Evolutionary conservation across 2,113 vertebrate species (phyloP), one percentile per base, ranked within the genome.

Genomic region (Centropristis striata): DNA sequence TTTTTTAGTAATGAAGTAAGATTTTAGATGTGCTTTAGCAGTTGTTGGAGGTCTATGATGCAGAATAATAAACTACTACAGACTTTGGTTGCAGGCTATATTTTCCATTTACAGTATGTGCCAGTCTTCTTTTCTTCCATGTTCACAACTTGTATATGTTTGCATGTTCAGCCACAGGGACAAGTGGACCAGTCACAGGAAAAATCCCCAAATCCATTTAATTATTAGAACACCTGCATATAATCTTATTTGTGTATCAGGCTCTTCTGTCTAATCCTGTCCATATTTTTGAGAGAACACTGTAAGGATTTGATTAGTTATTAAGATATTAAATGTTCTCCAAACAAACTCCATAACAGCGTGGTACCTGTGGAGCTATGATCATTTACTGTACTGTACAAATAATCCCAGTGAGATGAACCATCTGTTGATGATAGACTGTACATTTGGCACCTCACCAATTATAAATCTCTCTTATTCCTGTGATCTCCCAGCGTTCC

Each of bases 341-440:
- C n/a, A 10, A 9, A 25, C 4, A 57, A 32, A 36, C 37, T 37
- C 16, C 25, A 36, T 46, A 54, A 21, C 12, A 2, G 13, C 53
- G 9, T 44, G 25, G 2, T 39, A 44, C 41, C 41, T n/a, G 2
- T 42, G 44, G 41, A 16, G 27, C 20, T 49, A 18, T 46, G 21
- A 39, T 49, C 13, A 16, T 74, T 60, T 37, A 44, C 28, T 41
- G 20, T 47, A 36, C 12, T 32, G 44, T 72, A 50, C 39, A 67
- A 80, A 65, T 54, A 59, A 71, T 58, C 41, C 49, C 64, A 79
- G 50, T 46, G 27, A 71, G 20, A 71, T 58, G 18, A 59, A 57
- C 23, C 65, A 27, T 66, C 80, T 71, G 21, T 70, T 10, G 20
- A 10, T 42, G 44, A 70, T 20, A 61, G 58, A 54, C 21, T 60